Evolutionary conservation across 1,140 invertebrate genomes (phyloP).

Genomic region (Eubasilissa regina): DNA sequence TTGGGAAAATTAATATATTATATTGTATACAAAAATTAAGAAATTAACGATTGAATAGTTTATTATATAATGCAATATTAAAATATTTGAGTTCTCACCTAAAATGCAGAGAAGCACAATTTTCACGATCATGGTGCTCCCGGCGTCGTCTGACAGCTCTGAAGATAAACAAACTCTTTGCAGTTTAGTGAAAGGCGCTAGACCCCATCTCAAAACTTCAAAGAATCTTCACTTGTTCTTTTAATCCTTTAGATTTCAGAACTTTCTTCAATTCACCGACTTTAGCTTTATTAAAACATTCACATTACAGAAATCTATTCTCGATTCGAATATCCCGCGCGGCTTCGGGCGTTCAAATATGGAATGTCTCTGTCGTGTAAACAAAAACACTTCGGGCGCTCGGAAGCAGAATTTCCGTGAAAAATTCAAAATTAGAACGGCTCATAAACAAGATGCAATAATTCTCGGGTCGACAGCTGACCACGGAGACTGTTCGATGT

Average conservation of each 20-base stretch:
- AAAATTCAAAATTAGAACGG: slow-evolving; percentile 6
- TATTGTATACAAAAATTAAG: no score
- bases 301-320: neutral
- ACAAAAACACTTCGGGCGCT: slow-evolving; percentile 15
- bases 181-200: slow-evolving; percentile 30
- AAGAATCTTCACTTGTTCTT: slow-evolving; percentile 21
- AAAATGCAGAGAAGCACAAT: slow-evolving; percentile 32
- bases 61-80: no score
- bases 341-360: neutral
- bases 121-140: slow-evolving; percentile 41
- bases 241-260: slow-evolving; percentile 32
- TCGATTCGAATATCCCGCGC: slow-evolving; percentile 2
- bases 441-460: slow-evolving; percentile 28
- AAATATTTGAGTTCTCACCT: slow-evolving; percentile 35
- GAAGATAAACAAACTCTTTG: slow-evolving; percentile 22
- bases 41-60: no score
- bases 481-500: slow-evolving; percentile 34
- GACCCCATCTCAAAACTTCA: slow-evolving; percentile 38
- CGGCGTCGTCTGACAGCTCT: slow-evolving; percentile 11
- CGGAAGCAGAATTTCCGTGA: neutral
- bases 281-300: neutral
- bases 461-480: slow-evolving; percentile 39
- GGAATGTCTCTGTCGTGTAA: slow-evolving; percentile 19
- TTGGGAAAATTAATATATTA: no score
- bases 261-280: slow-evolving; percentile 24